phyloP scores from a whole-genome alignment of 1,140 invertebrate genomes.

The Drosophila kikkawai region DNA sequence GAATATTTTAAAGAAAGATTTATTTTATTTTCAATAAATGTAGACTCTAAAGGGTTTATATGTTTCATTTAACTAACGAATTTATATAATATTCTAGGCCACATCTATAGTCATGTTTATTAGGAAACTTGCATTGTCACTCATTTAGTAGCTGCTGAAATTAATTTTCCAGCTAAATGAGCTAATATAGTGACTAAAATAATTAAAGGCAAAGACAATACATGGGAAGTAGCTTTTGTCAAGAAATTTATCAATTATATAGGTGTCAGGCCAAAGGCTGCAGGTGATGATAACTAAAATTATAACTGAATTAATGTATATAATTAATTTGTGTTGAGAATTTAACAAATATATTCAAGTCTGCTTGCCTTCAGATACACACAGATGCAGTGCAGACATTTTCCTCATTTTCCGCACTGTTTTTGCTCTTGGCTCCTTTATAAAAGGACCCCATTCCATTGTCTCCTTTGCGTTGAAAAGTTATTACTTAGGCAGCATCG shows the following conservation, averaged over 20 bases:
- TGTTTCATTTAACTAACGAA: no score
- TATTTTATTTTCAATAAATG: not conserved
- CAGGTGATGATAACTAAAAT: not conserved
- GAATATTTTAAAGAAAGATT: not conserved
- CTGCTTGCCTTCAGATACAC: conserved; percentile 2
- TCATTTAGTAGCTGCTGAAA: not conserved
- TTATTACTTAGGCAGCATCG: conserved; percentile 58
- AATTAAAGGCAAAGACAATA: conserved; percentile 3
- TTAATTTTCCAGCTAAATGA: conserved; percentile 18
- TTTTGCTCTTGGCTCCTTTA: not conserved
- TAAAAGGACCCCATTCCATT: conserved; percentile 16
- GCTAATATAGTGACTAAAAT: conserved; percentile 2
- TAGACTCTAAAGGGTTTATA: not conserved
- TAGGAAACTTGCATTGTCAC: not conserved
- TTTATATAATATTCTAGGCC: not conserved
- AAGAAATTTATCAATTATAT: conserved; percentile 7
- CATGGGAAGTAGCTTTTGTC: not conserved
- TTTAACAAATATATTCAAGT: conserved; percentile 1
- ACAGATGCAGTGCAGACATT: conserved; percentile 17
- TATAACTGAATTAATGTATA: not conserved
- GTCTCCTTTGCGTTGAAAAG: conserved; percentile 45
- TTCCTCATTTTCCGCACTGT: conserved; percentile 4
- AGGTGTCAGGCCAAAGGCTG: not conserved
- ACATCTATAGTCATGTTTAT: not conserved
- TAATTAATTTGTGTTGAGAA: conserved; percentile 5